These are phyloP conservation scores for Tetraodon nigroviridis DNA, from an alignment of 2,113 vertebrate genomes.

Conservation along the genomic window DNA sequence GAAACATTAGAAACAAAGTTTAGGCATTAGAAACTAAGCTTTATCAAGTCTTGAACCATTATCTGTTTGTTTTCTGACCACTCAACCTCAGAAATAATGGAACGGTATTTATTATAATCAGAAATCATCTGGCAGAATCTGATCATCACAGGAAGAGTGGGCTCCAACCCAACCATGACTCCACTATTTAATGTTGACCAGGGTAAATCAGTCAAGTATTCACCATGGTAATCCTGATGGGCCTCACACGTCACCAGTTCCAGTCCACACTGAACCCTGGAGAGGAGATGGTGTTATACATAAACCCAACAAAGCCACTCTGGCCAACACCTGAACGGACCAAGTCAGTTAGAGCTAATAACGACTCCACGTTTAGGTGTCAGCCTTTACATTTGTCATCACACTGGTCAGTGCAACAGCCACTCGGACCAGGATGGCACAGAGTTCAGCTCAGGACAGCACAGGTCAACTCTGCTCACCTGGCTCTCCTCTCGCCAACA, in stretches of 20 bases:
- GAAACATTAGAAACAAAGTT: too few species aligned
- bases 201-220: background rate
- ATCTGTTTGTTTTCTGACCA: background rate
- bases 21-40: too few species aligned
- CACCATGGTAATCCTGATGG: background rate
- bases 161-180: too few species aligned
- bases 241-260: too few species aligned
- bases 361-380: constrained; percentile 57
- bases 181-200: background rate
- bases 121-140: constrained; percentile 79
- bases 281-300: background rate
- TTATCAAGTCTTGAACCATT: background rate
- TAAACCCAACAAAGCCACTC: background rate
- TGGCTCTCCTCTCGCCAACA: background rate
- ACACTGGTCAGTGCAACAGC: constrained; percentile 49
- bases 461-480: background rate
- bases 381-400: constrained; percentile 65
- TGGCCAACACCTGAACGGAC: constrained; percentile 1
- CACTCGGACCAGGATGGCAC: constrained; percentile 16
- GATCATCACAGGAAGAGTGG: constrained; percentile 62
- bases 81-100: constrained; percentile 69
- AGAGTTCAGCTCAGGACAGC: background rate
- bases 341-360: constrained; percentile 79
- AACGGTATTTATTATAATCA: constrained; percentile 78
- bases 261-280: background rate